phyloP scores from a whole-genome alignment of 2,888 invertebrate species.

The Lasioglossum figueresi region DNA sequence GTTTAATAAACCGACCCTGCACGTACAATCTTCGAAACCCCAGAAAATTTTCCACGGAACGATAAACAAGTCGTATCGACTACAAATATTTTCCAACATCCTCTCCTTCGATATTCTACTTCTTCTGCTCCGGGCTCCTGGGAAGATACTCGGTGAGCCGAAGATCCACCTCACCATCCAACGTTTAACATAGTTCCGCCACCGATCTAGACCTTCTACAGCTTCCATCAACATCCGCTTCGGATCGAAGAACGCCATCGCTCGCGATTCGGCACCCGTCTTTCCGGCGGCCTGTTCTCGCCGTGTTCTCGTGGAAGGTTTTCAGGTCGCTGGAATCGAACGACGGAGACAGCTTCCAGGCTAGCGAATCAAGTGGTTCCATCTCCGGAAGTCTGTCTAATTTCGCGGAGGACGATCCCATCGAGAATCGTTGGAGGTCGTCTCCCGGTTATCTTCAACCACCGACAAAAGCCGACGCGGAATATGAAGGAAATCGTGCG shows the following conservation, averaged over 20 bases:
- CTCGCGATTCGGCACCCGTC: conserved; percentile 7
- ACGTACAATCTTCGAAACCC: background rate
- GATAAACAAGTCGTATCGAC: background rate
- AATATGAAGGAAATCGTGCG: conserved; percentile 76
- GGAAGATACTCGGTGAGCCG: background rate
- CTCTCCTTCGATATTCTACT: background rate
- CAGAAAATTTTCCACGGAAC: background rate
- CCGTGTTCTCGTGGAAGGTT: background rate
- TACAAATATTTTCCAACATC: background rate
- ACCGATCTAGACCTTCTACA: background rate
- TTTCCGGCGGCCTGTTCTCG: background rate
- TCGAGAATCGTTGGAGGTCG: conserved; percentile 56
- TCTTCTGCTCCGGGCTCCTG: background rate
- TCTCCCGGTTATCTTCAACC: conserved; percentile 64
- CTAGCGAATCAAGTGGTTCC: conserved; percentile 13
- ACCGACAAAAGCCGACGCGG: conserved; percentile 67
- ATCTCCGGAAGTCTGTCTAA: conserved; percentile 40
- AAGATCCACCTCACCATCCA: background rate
- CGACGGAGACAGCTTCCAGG: background rate
- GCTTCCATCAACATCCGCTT: background rate
- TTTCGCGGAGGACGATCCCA: conserved; percentile 36
- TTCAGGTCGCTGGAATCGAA: conserved; percentile 10
- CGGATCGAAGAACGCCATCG: background rate
- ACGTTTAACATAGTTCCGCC: background rate
- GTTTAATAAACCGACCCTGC: background rate